Percentiles rank a stretch among this genome's conserved stretches.
Evolutionary conservation across 2,888 invertebrate genomes (phyloP).

Genomic region (Cephus pygmeus): DNA sequence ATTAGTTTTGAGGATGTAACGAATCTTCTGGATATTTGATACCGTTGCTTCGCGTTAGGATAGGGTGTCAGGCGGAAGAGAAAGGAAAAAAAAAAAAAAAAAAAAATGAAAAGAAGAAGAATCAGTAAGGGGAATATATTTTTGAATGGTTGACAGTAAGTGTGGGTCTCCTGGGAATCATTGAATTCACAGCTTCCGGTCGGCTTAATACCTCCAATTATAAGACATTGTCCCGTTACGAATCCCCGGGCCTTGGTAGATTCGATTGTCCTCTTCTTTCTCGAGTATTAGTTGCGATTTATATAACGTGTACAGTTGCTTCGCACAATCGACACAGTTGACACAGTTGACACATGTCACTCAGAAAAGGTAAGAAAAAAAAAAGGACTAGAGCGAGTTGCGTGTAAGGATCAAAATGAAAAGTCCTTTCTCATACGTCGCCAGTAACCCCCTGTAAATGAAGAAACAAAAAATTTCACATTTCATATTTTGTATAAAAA

Average conservation of each 20-base stretch:
- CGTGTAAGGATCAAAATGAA: background rate
- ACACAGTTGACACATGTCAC: constrained; percentile 45
- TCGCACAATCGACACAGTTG: background rate
- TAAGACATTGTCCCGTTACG: constrained; percentile 35
- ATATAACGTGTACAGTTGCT: constrained; percentile 22
- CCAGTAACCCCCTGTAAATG: background rate
- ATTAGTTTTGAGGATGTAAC: background rate
- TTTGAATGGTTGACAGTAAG: background rate
- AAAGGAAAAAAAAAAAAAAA: background rate
- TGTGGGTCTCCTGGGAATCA: constrained; percentile 30
- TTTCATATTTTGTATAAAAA: background rate
- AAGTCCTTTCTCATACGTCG: background rate
- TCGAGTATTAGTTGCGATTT: constrained; percentile 34
- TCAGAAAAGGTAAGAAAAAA: constrained; percentile 26
- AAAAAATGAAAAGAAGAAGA: background rate
- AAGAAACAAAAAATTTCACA: too few relatives aligned
- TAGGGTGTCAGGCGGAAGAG: background rate
- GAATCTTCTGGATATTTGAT: background rate
- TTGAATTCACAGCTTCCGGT: constrained; percentile 39
- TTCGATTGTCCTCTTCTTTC: constrained; percentile 5
- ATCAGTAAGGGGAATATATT: background rate
- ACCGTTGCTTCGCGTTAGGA: background rate
- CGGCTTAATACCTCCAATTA: constrained; percentile 37
- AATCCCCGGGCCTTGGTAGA: constrained; percentile 10
- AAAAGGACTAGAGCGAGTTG: background rate